Conservation (phyloP, 2,113 vertebrate genomes). For the Nasalis larvatus region DNA sequence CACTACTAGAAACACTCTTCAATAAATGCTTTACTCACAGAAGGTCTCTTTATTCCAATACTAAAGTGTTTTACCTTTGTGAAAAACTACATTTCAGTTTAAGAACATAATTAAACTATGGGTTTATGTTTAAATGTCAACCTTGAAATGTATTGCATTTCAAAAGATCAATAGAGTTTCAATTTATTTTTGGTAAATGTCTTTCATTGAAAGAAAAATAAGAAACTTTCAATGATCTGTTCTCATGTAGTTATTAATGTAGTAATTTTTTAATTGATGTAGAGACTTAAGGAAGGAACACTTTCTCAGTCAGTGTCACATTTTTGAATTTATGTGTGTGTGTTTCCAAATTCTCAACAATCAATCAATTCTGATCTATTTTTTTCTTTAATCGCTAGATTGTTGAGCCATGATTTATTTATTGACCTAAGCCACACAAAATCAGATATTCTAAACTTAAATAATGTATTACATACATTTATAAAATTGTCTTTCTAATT, state of each 20-base stretch:
- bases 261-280: conserved; percentile 24
- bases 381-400: background rate
- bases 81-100: conserved; percentile 57
- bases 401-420: background rate
- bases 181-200: conserved; percentile 79
- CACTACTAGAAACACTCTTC: background rate
- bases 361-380: background rate
- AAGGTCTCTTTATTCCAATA: background rate
- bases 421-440: background rate
- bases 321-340: background rate
- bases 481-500: background rate
- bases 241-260: background rate
- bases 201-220: conserved; percentile 75
- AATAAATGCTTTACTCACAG: background rate
- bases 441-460: background rate
- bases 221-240: conserved; percentile 42
- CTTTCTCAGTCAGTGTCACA: background rate
- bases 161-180: conserved; percentile 77
- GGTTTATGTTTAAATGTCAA: conserved; percentile 81
- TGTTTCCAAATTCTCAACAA: background rate
- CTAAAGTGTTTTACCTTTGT: background rate
- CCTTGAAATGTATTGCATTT: conserved; percentile 70
- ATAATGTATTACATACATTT: background rate
- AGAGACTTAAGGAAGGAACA: background rate
- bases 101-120: conserved; percentile 76